Conservation (phyloP, 1,140 invertebrate species). For the Drosophila ficusphila region DNA sequence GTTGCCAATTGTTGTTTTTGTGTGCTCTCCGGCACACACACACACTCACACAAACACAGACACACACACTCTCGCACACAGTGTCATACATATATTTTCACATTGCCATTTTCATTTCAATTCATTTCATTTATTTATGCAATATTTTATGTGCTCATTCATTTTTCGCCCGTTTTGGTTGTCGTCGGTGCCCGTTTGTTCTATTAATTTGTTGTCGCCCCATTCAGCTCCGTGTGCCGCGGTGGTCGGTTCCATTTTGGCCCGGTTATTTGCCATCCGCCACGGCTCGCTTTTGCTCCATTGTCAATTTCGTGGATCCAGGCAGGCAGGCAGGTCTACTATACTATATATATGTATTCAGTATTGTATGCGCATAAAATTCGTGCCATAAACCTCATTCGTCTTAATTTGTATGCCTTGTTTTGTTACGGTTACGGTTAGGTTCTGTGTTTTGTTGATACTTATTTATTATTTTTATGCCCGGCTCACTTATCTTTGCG, state of each 20-base stretch:
- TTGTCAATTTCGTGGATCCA: conserved; percentile 60
- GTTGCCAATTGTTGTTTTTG: conserved; percentile 68
- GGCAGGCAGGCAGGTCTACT: no score
- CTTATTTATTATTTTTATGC: conserved; percentile 60
- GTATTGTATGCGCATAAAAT: conserved; percentile 39
- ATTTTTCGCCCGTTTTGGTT: conserved; percentile 57
- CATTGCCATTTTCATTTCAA: conserved; percentile 81
- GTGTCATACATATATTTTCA: conserved; percentile 43
- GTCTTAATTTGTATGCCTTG: conserved; percentile 78
- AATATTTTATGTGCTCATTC: conserved; percentile 81
- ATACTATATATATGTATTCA: conserved; percentile 24
- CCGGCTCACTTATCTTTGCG: conserved; percentile 42
- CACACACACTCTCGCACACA: conserved; percentile 12
- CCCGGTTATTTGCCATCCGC: conserved; percentile 47
- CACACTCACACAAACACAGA: no score
- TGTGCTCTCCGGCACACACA: conserved; percentile 15
- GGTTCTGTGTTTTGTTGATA: conserved; percentile 41
- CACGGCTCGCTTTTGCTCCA: conserved; percentile 17
- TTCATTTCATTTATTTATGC: conserved; percentile 82
- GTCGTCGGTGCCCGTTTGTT: conserved; percentile 60
- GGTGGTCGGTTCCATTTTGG: conserved; percentile 28
- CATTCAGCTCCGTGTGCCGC: conserved; percentile 3
- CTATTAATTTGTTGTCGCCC: conserved; percentile 77
- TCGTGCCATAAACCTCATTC: conserved; percentile 77
- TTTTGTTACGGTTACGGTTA: conserved; percentile 55